Evolutionary conservation across 2,797 vertebrate species (phyloP).

Genomic region (Nyctalus aviator): DNA sequence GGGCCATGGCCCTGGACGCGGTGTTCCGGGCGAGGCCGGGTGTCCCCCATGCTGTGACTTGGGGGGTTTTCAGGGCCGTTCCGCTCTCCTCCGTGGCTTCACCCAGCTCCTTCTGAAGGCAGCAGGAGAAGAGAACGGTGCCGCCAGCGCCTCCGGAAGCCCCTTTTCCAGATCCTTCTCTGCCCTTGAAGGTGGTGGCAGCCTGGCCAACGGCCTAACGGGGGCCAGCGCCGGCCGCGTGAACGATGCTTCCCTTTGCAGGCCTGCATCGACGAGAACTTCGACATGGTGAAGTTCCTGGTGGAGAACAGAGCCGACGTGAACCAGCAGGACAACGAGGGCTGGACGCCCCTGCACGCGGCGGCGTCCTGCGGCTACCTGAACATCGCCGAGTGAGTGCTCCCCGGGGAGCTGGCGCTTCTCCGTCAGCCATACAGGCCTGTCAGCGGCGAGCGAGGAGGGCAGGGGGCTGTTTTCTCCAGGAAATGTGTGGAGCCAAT

Average conservation of each 20-base stretch:
- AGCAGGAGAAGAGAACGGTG: background rate
- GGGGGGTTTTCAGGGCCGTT: constrained; percentile 14
- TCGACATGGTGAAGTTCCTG: constrained; percentile 91
- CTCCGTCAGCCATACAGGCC: background rate
- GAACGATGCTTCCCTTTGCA: constrained; percentile 71
- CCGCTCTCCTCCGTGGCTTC: constrained; percentile 12
- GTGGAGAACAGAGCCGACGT: constrained; percentile 88
- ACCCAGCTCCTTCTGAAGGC: constrained; percentile 22
- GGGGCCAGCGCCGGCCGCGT: background rate
- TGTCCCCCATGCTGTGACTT: too few relatives aligned
- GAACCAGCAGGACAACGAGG: constrained; percentile 90
- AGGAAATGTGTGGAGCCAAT: background rate
- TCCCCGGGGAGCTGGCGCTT: background rate
- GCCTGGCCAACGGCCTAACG: too few relatives aligned
- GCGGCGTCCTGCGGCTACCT: constrained; percentile 90
- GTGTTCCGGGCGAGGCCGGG: background rate
- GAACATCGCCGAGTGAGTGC: constrained; percentile 90
- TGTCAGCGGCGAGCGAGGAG: background rate
- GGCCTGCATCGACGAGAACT: constrained; percentile 91
- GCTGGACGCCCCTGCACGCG: constrained; percentile 90
- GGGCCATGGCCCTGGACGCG: background rate
- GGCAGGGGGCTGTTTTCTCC: background rate
- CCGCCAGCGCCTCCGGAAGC: too few relatives aligned
- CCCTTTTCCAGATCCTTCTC: too few relatives aligned
- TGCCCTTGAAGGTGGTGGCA: too few relatives aligned